Base-by-base conservation (phyloP, 2,113 vertebrate species). In the Puma concolor region DNA sequence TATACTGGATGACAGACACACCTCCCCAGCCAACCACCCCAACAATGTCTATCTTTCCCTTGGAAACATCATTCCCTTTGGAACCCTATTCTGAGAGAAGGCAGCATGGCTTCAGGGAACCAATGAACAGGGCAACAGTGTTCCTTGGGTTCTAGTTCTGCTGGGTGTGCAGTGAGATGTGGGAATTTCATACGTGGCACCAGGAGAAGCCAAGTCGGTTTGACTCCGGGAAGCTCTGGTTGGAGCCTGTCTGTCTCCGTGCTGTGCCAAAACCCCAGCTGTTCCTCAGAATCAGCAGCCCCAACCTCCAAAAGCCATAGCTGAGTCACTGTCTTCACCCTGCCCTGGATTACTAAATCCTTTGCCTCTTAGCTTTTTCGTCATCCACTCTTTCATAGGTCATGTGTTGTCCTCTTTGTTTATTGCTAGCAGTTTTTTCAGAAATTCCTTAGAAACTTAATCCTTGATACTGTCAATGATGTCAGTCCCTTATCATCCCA, bases 251-350 rank as follows among this genome's bases (percentile, higher is more conserved):
- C 48, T 60, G 29, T 72, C 9, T 48, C 72, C 48, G 60, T 23
- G 27, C 38, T 86, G 4, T 19, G 2, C 17, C 36, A 10, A 44
- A 91, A 72, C 36, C 19, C 52, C 5, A 0, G 14, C 25, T 16
- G 31, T 15, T 83, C 48, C 67, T 38, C 67, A 25, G 38, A 88
- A 57, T 21, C 33, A 72, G 17, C 11, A 82, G 27, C 17, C 48
- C 36, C 41, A 36, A 60, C 21, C 33, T 31, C 13, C 50, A 93
- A 71, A 94, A 64, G 57, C 44, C 85, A 76, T 4, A 9, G 44
- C 44, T 98, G 69, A 97, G 83, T 96, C 94, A 97, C 41, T 63
- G 57, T 95, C 64, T 92, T 94, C 36, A n/a, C 23, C 57, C 13
- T 89, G 54, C 77, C 86, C 54, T 74, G 41, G 66, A 95, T 92